Evolutionary conservation across 2,113 vertebrate species (phyloP).

Genomic region (Siphamia tubifer): DNA sequence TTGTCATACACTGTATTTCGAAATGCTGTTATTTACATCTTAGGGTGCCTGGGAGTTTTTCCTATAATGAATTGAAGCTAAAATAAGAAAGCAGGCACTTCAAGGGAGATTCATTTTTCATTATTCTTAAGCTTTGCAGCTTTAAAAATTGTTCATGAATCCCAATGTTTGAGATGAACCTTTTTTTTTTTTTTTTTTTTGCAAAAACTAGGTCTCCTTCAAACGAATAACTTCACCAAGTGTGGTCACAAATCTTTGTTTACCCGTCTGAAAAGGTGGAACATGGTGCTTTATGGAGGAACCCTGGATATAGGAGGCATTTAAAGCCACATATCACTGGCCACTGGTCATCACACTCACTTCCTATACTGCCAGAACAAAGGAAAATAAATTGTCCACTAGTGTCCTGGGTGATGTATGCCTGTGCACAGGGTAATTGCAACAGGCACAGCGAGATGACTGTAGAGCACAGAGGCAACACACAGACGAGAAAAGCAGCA

Average conservation of each 20-base stretch:
- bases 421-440: conserved; percentile 55
- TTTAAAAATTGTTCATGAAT: conserved; percentile 1
- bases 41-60: conserved; percentile 21
- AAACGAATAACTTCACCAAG: conserved; percentile 16
- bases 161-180: background rate
- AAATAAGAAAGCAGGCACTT: conserved; percentile 30
- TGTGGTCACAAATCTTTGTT: conserved; percentile 34
- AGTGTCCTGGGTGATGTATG: conserved; percentile 44
- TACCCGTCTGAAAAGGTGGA: conserved; percentile 9
- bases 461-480: conserved; percentile 15
- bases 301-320: background rate
- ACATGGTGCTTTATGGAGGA: conserved; percentile 23
- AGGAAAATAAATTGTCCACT: conserved; percentile 1
- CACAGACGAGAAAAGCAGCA: conserved; percentile 23
- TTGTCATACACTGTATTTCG: conserved; percentile 20
- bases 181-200: too few relatives aligned
- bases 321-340: conserved; percentile 18
- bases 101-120: conserved; percentile 27
- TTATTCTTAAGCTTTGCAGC: conserved; percentile 11
- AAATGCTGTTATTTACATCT: conserved; percentile 48
- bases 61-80: conserved; percentile 32
- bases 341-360: background rate
- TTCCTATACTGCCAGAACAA: conserved; percentile 28
- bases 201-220: background rate
- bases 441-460: conserved; percentile 27